These are phyloP conservation scores for Apotomis turbidana DNA, from an alignment of 2,888 invertebrate genomes.

Conservation along the genomic window DNA sequence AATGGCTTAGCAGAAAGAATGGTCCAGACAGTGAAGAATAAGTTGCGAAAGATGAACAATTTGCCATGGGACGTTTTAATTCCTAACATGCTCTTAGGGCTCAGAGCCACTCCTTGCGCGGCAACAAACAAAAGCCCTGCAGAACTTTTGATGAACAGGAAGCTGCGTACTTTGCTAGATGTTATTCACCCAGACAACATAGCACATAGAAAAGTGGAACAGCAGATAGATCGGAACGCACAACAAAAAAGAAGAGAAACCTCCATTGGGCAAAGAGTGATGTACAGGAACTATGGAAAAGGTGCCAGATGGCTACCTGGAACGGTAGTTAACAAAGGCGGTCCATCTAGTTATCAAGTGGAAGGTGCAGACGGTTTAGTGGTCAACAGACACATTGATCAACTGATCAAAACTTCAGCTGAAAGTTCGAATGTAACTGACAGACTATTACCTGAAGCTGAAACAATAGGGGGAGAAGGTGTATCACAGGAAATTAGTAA, in stretches of 20 bases:
- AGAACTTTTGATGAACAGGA: slow-evolving; percentile 41
- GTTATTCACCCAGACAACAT: slow-evolving; percentile 35
- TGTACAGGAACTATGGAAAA: slow-evolving; percentile 10
- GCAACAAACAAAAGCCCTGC: slow-evolving; percentile 41
- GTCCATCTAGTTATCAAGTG: slow-evolving; percentile 10
- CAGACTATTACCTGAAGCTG: background rate
- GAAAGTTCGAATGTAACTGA: background rate
- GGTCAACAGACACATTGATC: slow-evolving; percentile 15
- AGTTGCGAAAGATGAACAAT: slow-evolving; percentile 41
- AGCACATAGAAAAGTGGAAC: slow-evolving; percentile 13
- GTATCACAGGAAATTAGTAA: no score
- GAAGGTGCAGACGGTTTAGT: slow-evolving; percentile 2
- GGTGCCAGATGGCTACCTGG: slow-evolving; percentile 17
- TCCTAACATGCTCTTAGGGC: slow-evolving; percentile 28
- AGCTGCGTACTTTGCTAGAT: slow-evolving; percentile 40
- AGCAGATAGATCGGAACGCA: slow-evolving; percentile 34
- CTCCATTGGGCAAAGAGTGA: slow-evolving; percentile 29
- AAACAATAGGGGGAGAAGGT: no score
- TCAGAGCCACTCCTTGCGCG: slow-evolving; percentile 34
- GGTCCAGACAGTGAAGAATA: slow-evolving; percentile 45
- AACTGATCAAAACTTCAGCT: slow-evolving; percentile 3
- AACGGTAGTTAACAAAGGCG: slow-evolving; percentile 1
- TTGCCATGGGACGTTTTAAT: slow-evolving; percentile 42
- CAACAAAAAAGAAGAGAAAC: slow-evolving; percentile 32
- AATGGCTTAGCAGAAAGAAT: slow-evolving; percentile 46